Conservation (phyloP, 2,797 vertebrate species). For the Silurus aristotelis region DNA sequence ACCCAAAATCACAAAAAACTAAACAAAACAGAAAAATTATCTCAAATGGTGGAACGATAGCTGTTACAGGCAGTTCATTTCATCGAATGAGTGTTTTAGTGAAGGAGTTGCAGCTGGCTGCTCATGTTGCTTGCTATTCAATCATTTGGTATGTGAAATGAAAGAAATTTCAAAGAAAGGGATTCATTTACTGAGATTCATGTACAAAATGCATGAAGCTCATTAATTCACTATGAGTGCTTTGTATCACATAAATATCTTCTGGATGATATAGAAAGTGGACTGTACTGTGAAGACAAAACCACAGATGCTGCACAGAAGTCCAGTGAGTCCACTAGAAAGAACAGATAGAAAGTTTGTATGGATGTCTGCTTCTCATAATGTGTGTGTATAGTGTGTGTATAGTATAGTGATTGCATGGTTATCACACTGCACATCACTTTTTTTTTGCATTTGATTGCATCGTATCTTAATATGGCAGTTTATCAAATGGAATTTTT, state of each 20-base stretch:
- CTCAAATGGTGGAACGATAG: neutral
- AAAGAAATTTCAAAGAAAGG: constrained; percentile 35
- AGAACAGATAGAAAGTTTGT: neutral
- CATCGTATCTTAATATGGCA: neutral
- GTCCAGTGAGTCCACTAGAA: neutral
- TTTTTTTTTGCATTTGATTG: neutral
- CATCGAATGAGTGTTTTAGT: neutral
- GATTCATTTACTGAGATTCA: constrained; percentile 12
- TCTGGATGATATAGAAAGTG: constrained; percentile 10
- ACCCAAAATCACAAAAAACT: too few species aligned
- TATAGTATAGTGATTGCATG: neutral
- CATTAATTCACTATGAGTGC: constrained; percentile 27
- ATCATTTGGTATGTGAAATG: constrained; percentile 31
- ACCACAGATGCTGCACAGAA: neutral
- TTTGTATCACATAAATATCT: constrained; percentile 7
- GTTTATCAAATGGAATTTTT: neutral
- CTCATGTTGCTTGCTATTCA: neutral
- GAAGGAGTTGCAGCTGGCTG: constrained; percentile 3
- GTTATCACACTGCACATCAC: neutral
- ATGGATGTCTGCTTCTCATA: too few species aligned
- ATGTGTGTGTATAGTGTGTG: neutral
- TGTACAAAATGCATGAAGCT: constrained; percentile 27
- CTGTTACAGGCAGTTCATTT: constrained; percentile 15
- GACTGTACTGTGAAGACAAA: too few species aligned
- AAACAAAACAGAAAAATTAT: neutral